These are phyloP conservation scores for Lasioglossum pauxillum DNA, from an alignment of 2,888 invertebrate genomes.

Conservation along the genomic window DNA sequence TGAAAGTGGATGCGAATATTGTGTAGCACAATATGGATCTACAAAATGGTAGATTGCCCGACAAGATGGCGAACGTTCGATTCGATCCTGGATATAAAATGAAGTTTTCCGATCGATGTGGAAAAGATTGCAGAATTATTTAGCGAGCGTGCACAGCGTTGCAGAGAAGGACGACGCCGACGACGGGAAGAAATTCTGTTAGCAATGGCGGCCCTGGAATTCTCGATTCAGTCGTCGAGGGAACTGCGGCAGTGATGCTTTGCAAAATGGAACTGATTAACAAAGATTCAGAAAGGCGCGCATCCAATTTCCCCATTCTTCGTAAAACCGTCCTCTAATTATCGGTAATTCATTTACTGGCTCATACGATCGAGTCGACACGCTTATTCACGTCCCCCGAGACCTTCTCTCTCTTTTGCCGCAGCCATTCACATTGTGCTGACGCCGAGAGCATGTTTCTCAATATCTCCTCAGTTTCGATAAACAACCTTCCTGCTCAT, in stretches of 20 bases:
- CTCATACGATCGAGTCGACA: constrained; percentile 60
- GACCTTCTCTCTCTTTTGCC: constrained; percentile 40
- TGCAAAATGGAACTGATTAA: constrained; percentile 81
- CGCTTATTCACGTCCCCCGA: constrained; percentile 52
- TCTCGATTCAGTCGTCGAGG: constrained; percentile 69
- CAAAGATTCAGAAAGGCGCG: constrained; percentile 77
- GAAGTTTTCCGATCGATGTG: background rate
- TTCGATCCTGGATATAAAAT: background rate
- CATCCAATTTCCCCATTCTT: constrained; percentile 72
- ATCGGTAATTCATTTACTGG: constrained; percentile 61
- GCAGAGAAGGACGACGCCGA: background rate
- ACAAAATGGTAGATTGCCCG: background rate
- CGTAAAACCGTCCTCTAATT: constrained; percentile 62
- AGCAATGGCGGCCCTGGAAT: constrained; percentile 70
- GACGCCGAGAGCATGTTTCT: constrained; percentile 23
- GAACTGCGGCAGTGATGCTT: constrained; percentile 74
- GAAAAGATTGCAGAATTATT: background rate
- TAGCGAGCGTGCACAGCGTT: background rate
- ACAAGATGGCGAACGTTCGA: background rate
- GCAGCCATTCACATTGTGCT: constrained; percentile 35
- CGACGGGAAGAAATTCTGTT: constrained; percentile 36
- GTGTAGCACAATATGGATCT: background rate
- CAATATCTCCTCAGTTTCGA: constrained; percentile 20
- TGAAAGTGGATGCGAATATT: background rate
- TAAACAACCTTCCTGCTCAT: constrained; percentile 13